A percentile compares a stretch with the other conserved stretches of the same genome.
Conservation (phyloP, 2,888 invertebrate genomes). For the Caenorhabditis auriculariae region DNA sequence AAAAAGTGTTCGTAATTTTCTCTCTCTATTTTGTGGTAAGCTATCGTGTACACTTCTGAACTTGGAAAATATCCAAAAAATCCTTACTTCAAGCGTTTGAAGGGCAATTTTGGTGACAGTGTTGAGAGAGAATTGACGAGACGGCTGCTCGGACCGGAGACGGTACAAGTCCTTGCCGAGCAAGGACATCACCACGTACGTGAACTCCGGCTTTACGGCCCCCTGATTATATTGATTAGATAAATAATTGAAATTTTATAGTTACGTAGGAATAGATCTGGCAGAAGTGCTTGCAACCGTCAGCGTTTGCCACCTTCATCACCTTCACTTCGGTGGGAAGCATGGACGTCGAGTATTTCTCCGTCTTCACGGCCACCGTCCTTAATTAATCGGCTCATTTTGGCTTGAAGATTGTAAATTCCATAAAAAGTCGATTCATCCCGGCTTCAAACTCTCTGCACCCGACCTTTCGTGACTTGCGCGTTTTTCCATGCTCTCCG, state of each 20-base stretch:
- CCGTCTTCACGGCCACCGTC: constrained; percentile 22
- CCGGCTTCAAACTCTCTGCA: too few relatives aligned
- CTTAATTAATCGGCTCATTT: too few relatives aligned
- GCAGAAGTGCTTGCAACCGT: constrained; percentile 34
- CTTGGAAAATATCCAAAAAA: too few relatives aligned
- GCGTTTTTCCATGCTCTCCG: neutral
- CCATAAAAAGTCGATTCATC: neutral
- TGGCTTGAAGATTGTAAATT: too few relatives aligned
- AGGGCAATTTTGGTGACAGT: constrained; percentile 45
- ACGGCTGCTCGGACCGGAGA: constrained; percentile 23
- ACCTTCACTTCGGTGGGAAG: constrained; percentile 33
- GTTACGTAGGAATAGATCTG: constrained; percentile 29
- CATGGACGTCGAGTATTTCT: constrained; percentile 26
- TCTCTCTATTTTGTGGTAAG: too few relatives aligned
- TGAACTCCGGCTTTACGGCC: constrained; percentile 32
- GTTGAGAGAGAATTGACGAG: constrained; percentile 36
- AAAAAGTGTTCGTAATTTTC: too few relatives aligned
- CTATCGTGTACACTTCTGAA: too few relatives aligned
- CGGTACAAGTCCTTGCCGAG: constrained; percentile 43
- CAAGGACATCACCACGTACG: constrained; percentile 46
- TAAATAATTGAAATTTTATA: neutral
- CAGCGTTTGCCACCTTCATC: constrained; percentile 15
- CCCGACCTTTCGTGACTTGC: neutral
- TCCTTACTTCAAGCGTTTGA: constrained; percentile 30
- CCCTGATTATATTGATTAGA: constrained; percentile 8